Evolutionary conservation across 2,797 vertebrate genomes (phyloP).

Genomic region (Typhlichthys eigenmanni): DNA sequence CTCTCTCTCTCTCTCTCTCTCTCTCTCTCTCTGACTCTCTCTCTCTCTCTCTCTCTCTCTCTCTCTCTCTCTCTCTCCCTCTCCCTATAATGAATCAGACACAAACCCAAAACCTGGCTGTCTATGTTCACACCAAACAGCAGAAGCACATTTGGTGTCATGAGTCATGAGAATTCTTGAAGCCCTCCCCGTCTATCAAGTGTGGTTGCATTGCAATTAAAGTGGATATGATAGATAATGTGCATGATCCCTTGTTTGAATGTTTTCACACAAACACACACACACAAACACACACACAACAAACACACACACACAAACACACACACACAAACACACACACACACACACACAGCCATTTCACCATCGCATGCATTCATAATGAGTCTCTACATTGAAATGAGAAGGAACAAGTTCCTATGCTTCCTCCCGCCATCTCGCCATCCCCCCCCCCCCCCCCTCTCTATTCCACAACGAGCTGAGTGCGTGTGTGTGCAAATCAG

Average conservation of each 20-base stretch:
- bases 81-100: slow-evolving; percentile 43
- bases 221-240: slow-evolving; percentile 56
- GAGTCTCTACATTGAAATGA: slow-evolving; percentile 52
- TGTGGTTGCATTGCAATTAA: slow-evolving; percentile 55
- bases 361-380: slow-evolving; percentile 64
- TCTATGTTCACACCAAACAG: slow-evolving; percentile 58
- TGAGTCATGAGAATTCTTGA: slow-evolving; percentile 60
- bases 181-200: slow-evolving; percentile 32
- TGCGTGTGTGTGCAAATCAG: slow-evolving; percentile 31
- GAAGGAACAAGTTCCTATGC: slow-evolving; percentile 48
- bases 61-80: too few species aligned
- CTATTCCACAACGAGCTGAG: slow-evolving; percentile 31
- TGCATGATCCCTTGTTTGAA: slow-evolving; percentile 42
- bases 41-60: too few species aligned
- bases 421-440: slow-evolving; percentile 20
- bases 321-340: slow-evolving; percentile 17
- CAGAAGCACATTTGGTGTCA: slow-evolving; percentile 64
- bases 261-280: slow-evolving; percentile 3
- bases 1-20: too few species aligned
- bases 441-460: slow-evolving; percentile 32
- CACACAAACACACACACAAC: background rate
- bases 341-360: slow-evolving; percentile 2
- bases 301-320: slow-evolving; percentile 1
- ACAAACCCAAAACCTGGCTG: slow-evolving; percentile 30
- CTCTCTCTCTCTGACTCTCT: background rate